phyloP scores from a whole-genome alignment of 2,113 vertebrate species.

The Haplotaxodon microlepis region DNA sequence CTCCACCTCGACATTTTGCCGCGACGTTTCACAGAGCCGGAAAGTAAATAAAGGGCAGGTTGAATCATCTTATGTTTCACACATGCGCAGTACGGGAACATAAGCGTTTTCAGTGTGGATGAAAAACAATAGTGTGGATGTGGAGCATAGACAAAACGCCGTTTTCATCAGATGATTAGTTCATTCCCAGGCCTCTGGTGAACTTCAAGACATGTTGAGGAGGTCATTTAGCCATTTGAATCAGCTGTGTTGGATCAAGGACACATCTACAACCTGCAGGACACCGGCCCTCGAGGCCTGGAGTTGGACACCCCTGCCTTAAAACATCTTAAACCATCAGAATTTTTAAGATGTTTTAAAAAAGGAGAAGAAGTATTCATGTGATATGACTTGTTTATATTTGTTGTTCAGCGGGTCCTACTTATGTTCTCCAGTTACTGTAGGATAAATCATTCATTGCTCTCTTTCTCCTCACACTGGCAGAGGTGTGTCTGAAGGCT shows the following conservation, averaged over 20 bases:
- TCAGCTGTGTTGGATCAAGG: background rate
- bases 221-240: background rate
- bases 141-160: background rate
- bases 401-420: background rate
- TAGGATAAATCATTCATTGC: background rate
- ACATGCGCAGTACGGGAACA: background rate
- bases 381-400: background rate
- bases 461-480: background rate
- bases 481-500: background rate
- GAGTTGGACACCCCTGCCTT: background rate
- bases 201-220: background rate
- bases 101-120: background rate
- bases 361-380: background rate
- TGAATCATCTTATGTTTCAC: background rate
- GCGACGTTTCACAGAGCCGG: accelerated
- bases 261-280: background rate
- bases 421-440: background rate
- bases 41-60: background rate
- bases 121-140: background rate
- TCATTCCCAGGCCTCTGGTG: background rate
- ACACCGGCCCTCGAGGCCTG: background rate
- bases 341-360: background rate
- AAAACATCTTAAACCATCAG: background rate
- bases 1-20: background rate
- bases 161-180: background rate